Conservation (phyloP, 2,888 invertebrate species). For the Eumerus sabulonum region DNA sequence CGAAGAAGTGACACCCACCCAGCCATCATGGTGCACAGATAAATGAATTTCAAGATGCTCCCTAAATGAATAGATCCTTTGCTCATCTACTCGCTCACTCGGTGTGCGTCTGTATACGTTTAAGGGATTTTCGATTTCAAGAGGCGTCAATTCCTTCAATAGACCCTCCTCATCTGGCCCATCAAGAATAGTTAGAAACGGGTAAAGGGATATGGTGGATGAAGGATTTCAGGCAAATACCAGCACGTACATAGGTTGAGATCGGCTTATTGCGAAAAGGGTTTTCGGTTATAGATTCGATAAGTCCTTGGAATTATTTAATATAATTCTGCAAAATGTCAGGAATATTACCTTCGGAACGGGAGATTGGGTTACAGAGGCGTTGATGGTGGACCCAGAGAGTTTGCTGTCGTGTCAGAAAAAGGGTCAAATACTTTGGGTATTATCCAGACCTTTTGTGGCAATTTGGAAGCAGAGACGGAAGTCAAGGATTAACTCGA, state of each 20-base stretch:
- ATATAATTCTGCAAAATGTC: constrained; percentile 63
- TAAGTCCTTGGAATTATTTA: constrained; percentile 66
- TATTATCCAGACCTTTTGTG: constrained; percentile 31
- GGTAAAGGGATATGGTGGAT: too few relatives aligned
- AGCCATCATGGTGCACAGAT: constrained; percentile 29
- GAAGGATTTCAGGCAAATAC: constrained; percentile 1
- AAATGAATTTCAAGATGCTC: constrained; percentile 57
- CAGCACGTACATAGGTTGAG: constrained; percentile 47
- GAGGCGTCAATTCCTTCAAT: constrained; percentile 41
- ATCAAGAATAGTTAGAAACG: too few relatives aligned
- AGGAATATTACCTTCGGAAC: constrained; percentile 49
- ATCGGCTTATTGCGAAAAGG: constrained; percentile 62
- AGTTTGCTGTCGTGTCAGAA: constrained; percentile 13
- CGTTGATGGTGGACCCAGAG: too few relatives aligned
- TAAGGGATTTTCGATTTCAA: constrained; percentile 17
- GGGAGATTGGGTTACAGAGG: background rate
- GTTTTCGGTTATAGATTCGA: constrained; percentile 65
- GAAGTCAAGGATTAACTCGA: constrained; percentile 18
- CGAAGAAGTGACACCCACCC: constrained; percentile 2
- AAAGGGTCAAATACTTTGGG: constrained; percentile 54
- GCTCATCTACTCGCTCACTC: too few relatives aligned
- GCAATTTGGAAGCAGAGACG: too few relatives aligned
- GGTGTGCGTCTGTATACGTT: background rate
- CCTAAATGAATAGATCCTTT: background rate
- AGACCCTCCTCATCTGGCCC: too few relatives aligned